Evolutionary conservation across 30 jellyfish, hydroid and myxozoan genomes (phyloP), one percentile per base, ranked within the genome.

Genomic region (Mastigias papua): DNA sequence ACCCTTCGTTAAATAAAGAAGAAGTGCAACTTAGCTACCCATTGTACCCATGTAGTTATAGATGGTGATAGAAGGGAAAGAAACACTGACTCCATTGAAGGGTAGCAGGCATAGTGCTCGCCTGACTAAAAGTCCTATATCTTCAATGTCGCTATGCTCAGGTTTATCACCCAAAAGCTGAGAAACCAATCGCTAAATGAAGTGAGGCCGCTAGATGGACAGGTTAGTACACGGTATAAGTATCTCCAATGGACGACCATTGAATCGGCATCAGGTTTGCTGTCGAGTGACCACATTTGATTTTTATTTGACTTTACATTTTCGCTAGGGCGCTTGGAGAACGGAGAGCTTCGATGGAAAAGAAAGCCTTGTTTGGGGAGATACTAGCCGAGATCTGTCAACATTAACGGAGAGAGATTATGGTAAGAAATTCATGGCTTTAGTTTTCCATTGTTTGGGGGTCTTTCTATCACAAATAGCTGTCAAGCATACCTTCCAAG

Each of bases 141-240:
- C 32, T 15, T 82, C 92, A 68, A 82, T 82, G 92, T 82, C 75
- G 92, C 92, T 82, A 82, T 82, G 92, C 92, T 82, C 34, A 82
- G 84, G 92, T 82, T 82, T 60, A 82, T 82, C 79, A 69, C 92
- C 31, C 92, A 82, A 73, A 82, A 82, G 76, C 82, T 82, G 34
- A 71, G 92, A 69, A 82, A 82, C 58, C 92, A 82, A 48, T 82
- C 92, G 72, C 92, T 82, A 34, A 82, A 82, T 51, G 92, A 82
- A 82, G 92, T 82, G 80, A 74, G 92, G 50, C 92, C 92, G 33
- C 17, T 82, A 32, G 92, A 82, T 31, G 58, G 69, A 60, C 92
- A 82, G 92, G 92, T 69, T 35, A 17, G 79, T 80, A 32, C 17
- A 13, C 42, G 69, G 20, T 19, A 7, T 19, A 11, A 11, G 63